phyloP scores from a whole-genome alignment of 2,113 vertebrate genomes.

The Plotosus lineatus region DNA sequence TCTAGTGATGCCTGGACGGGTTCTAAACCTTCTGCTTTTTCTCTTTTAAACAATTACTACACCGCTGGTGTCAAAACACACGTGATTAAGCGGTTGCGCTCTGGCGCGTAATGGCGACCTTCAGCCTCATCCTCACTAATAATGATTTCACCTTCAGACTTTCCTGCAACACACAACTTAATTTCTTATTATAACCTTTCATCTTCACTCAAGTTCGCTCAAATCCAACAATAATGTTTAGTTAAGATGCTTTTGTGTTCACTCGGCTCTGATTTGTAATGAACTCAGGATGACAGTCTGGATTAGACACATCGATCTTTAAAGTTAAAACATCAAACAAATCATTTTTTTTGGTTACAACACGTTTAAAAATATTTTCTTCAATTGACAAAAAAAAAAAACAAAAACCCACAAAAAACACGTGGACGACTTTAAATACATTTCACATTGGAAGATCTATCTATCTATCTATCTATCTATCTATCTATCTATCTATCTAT shows the following conservation, averaged over 20 bases:
- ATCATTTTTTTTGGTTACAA: neutral
- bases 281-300: neutral
- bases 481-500: no score
- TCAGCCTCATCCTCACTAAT: neutral
- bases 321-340: neutral
- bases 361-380: no score
- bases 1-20: constrained; percentile 14
- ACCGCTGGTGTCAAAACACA: constrained; percentile 29
- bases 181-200: constrained; percentile 8
- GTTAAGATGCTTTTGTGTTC: constrained; percentile 6
- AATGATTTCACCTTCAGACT: neutral
- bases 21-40: constrained; percentile 42
- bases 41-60: constrained; percentile 9
- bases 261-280: constrained; percentile 10
- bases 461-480: no score
- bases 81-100: constrained; percentile 6
- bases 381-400: no score
- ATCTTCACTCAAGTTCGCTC: neutral
- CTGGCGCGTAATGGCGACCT: neutral
- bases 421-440: no score
- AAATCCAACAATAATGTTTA: constrained; percentile 1
- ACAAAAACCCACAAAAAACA: no score
- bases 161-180: neutral
- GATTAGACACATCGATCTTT: neutral
- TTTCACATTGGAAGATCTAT: no score